Percentiles rank a stretch among this genome's conserved stretches.
These are phyloP conservation scores for Dermochelys coriacea DNA, from an alignment of 2,797 vertebrate genomes.

Conservation along the genomic window DNA sequence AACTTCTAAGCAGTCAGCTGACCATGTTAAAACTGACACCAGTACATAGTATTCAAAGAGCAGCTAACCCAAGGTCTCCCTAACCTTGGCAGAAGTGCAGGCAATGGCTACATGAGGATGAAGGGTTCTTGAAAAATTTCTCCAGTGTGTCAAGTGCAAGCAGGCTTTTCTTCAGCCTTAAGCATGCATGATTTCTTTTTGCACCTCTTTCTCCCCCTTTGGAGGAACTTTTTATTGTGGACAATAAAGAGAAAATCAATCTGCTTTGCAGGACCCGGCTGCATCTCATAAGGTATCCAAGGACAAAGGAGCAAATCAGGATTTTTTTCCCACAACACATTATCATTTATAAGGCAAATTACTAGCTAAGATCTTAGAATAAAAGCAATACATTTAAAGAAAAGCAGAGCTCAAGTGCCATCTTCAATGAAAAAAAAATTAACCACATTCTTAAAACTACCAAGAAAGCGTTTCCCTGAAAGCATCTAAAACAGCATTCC, in stretches of 20 bases:
- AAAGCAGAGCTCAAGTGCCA: conserved; percentile 50
- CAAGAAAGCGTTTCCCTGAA: conserved; percentile 50
- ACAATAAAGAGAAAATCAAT: conserved; percentile 77
- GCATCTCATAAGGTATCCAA: conserved; percentile 58
- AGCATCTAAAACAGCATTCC: conserved; percentile 68
- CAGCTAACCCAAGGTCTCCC: conserved; percentile 72
- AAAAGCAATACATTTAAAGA: conserved; percentile 60
- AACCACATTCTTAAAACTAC: conserved; percentile 64
- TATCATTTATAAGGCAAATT: conserved; percentile 63
- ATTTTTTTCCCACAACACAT: background rate
- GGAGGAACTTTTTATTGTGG: conserved; percentile 84
- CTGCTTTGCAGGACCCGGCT: conserved; percentile 71
- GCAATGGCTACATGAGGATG: conserved; percentile 75
- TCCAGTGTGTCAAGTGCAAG: conserved; percentile 74
- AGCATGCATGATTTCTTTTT: conserved; percentile 70
- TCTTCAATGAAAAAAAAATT: conserved; percentile 59
- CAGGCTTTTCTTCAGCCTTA: conserved; percentile 80
- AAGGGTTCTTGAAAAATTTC: conserved; percentile 80
- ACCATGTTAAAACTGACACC: conserved; percentile 57
- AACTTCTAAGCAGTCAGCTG: conserved; percentile 60
- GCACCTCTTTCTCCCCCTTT: conserved; percentile 77
- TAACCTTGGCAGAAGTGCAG: conserved; percentile 76
- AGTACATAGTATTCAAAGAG: background rate
- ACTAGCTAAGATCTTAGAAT: conserved; percentile 50
- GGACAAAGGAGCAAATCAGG: conserved; percentile 73